Evolutionary conservation across 2,797 vertebrate genomes (phyloP).

Genomic region (Passerculus sandwichensis): DNA sequence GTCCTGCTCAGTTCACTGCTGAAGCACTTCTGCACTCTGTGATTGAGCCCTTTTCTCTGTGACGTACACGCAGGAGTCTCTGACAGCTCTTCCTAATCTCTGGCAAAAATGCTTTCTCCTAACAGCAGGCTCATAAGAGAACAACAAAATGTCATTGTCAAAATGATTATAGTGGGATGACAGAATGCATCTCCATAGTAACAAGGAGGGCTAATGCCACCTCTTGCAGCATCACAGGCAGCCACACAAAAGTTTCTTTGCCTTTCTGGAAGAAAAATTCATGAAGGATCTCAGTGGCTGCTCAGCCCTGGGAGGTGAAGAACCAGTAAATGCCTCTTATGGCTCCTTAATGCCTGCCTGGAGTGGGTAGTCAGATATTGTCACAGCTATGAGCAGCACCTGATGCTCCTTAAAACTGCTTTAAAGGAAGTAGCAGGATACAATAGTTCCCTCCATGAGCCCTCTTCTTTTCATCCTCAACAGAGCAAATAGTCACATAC

Average conservation of each 20-base stretch:
- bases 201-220: neutral
- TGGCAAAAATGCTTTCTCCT: conserved; percentile 1
- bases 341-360: neutral
- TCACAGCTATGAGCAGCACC: neutral
- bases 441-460: neutral
- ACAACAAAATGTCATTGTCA: conserved; percentile 3
- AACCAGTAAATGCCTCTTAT: neutral
- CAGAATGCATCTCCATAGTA: conserved; percentile 38
- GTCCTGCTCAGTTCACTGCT: neutral
- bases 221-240: neutral
- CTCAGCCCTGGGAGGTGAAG: neutral
- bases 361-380: neutral
- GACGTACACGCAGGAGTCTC: neutral
- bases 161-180: neutral
- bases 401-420: neutral
- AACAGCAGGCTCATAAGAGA: neutral
- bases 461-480: neutral
- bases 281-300: neutral
- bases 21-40: neutral
- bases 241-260: neutral
- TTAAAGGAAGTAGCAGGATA: neutral
- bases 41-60: neutral
- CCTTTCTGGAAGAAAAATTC: neutral
- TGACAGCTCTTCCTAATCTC: conserved; percentile 3
- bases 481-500: neutral